A percentile compares a stretch with the other conserved stretches of the same genome.
Evolutionary conservation across 1,140 invertebrate species (phyloP).

Genomic region (Subanguina moxae): DNA sequence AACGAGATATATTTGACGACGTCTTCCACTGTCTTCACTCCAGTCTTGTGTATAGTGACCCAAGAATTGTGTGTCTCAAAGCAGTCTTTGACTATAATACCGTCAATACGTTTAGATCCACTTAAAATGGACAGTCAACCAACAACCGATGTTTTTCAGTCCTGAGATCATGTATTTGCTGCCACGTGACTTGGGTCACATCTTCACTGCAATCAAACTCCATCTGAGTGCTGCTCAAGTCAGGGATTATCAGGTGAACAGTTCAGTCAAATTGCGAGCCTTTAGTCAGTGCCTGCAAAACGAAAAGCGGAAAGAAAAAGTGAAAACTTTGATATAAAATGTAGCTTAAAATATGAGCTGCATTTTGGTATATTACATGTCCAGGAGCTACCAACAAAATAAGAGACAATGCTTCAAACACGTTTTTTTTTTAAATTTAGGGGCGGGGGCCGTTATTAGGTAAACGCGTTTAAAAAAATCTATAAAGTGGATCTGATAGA

Average conservation of each 20-base stretch:
- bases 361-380: too few species aligned
- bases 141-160: slow-evolving; percentile 14
- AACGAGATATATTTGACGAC: slow-evolving; percentile 24
- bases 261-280: too few species aligned
- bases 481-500: too few species aligned
- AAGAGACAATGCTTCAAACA: too few species aligned
- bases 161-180: slow-evolving; percentile 18
- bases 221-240: not conserved
- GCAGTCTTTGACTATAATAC: not conserved
- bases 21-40: slow-evolving; percentile 26
- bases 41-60: slow-evolving; percentile 18
- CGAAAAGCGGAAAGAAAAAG: too few species aligned
- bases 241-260: slow-evolving; percentile 22
- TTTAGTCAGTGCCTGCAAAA: too few species aligned
- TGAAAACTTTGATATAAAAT: too few species aligned
- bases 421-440: too few species aligned
- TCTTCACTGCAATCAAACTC: slow-evolving; percentile 16
- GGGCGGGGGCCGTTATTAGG: too few species aligned
- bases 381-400: too few species aligned
- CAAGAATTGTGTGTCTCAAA: slow-evolving; percentile 20
- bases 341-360: too few species aligned
- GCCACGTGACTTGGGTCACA: slow-evolving; percentile 18
- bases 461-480: too few species aligned
- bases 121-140: slow-evolving; percentile 9
- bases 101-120: slow-evolving; percentile 27